Evolutionary conservation across 2,888 invertebrate species (phyloP), one percentile per base, ranked within the genome.

Genomic region (Lithosia quadra): DNA sequence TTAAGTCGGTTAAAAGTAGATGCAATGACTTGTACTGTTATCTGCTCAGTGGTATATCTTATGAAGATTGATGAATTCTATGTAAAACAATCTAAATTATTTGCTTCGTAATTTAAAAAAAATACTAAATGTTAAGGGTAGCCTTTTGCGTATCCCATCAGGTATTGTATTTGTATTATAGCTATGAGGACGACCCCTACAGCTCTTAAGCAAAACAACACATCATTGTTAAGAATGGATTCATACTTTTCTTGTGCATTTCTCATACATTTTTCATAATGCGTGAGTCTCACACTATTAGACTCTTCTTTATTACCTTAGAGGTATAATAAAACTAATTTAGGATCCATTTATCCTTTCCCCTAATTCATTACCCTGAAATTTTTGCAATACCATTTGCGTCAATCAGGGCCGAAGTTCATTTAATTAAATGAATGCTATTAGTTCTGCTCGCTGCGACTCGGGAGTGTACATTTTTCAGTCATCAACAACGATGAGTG

Each of bases 361-460:
- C 22, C 55, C 22, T 59, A 59, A n/a, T 78, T 70, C 63, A 68
- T 71, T 64, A 73, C 70, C 66, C 69, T 49, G 8, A 62, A 59
- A 72, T 79, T 72, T 78, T 76, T 77, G 71, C 62, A 66, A 67
- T 69, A 69, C 49, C 74, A 63, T 75, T 74, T 75, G 76, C 72
- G 63, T 69, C 63, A 71, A 78, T 78, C 75, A 74, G 73, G 61
- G 77, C 75, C 70, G 75, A 69, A 73, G 71, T 69, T 70, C 75
- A 75, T 85, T 84, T 84, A 82, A 84, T 85, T 82, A 84, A 83
- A 80, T 59, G 68, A 39, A 69, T 64, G 78, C 82, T 76, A 78
- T 82, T 82, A 84, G 80, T 74, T 74, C 57, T 65, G 61, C 63
- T 43, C 72, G 79, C 75, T 67, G 60, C 55, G 49, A 71, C 34